Conservation (phyloP, 2,888 invertebrate genomes). For the Scrobipalpa atriplicella region DNA sequence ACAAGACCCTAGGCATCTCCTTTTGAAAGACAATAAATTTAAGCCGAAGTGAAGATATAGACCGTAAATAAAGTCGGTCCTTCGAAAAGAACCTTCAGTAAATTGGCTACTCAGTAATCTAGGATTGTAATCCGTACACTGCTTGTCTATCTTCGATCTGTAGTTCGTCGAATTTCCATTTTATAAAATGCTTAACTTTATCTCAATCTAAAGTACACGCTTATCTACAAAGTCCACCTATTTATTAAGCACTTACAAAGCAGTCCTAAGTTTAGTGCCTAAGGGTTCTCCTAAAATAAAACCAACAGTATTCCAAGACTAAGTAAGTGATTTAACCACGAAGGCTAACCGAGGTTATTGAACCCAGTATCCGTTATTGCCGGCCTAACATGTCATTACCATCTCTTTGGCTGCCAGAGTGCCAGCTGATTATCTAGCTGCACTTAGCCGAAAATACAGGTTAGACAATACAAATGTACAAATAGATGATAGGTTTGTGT, state of each 20-base stretch:
- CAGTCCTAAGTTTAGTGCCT: background rate
- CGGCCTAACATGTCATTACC: conserved; percentile 43
- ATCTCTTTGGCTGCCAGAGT: conserved; percentile 5
- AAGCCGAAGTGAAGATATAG: too few relatives aligned
- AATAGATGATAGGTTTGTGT: background rate
- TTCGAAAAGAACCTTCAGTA: background rate
- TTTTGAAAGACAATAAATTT: too few relatives aligned
- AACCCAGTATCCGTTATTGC: conserved; percentile 45
- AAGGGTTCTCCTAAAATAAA: conserved; percentile 15
- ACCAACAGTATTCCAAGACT: background rate
- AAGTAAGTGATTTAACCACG: conserved; percentile 20
- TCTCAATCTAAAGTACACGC: background rate
- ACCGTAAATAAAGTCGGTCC: conserved; percentile 46
- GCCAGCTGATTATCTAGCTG: conserved; percentile 11
- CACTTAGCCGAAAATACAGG: conserved; percentile 1
- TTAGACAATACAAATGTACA: background rate
- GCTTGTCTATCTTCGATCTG: conserved; percentile 13
- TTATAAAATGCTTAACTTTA: background rate
- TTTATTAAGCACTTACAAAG: background rate
- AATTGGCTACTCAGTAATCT: conserved; percentile 1
- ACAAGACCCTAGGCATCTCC: background rate
- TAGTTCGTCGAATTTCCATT: background rate
- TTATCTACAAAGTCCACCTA: conserved; percentile 1
- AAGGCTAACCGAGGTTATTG: conserved; percentile 42
- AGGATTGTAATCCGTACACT: background rate